A percentile compares a stretch with the other conserved stretches of the same genome.
Conservation (phyloP, 1,140 invertebrate genomes). For the Drosophila ohnishii region DNA sequence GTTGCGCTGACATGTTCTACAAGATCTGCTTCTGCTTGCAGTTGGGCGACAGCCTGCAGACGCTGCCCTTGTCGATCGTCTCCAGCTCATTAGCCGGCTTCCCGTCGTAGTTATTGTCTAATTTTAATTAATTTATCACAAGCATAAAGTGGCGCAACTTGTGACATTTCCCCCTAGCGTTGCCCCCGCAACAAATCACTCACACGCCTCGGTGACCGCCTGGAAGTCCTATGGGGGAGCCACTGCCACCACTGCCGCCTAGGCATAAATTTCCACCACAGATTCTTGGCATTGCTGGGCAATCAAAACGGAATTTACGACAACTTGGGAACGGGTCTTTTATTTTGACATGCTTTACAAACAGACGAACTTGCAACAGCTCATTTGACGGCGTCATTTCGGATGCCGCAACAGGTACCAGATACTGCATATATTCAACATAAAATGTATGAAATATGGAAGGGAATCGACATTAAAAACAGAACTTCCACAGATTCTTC, state of each 20-base stretch:
- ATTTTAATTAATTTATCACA: conserved; percentile 82
- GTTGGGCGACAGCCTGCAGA: conserved; percentile 12
- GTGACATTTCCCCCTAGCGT: conserved; percentile 9
- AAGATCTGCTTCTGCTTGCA: conserved; percentile 61
- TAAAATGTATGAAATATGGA: conserved; percentile 10
- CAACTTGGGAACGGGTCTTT: conserved; percentile 28
- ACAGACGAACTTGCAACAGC: conserved; percentile 58
- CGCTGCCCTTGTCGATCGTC: conserved; percentile 65
- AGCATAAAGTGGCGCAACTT: conserved; percentile 76
- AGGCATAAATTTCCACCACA: conserved; percentile 69
- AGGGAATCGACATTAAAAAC: conserved; percentile 15
- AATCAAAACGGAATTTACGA: conserved; percentile 78
- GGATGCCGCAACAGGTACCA: conserved; percentile 46
- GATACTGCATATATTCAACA: background rate
- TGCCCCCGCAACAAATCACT: conserved; percentile 66
- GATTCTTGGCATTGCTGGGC: conserved; percentile 64
- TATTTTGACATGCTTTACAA: conserved; percentile 74
- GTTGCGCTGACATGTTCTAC: conserved; percentile 77
- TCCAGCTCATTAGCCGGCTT: conserved; percentile 70
- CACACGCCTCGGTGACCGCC: conserved; percentile 70
- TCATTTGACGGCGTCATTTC: conserved; percentile 68
- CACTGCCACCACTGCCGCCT: background rate
- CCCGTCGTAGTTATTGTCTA: conserved; percentile 75
- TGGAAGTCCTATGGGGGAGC: conserved; percentile 7
- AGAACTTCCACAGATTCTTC: conserved; percentile 50